A percentile compares a stretch with the other conserved stretches of the same genome.
phyloP scores from a whole-genome alignment of 2,888 invertebrate genomes.

The Drepana falcataria region DNA sequence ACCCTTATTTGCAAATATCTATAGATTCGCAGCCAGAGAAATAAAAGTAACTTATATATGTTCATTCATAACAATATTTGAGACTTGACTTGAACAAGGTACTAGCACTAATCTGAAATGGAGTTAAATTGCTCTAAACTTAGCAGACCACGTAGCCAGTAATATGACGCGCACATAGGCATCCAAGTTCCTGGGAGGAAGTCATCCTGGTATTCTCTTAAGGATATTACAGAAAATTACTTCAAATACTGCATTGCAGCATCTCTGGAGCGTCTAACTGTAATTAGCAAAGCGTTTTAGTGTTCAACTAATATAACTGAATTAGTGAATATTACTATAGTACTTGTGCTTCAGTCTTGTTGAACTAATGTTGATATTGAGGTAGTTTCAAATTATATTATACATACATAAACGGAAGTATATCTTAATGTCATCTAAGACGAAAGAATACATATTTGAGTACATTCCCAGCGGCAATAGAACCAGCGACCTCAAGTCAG shows the following conservation, averaged over 20 bases:
- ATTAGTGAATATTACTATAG: constrained; percentile 11
- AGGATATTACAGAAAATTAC: constrained; percentile 58
- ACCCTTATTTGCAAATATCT: no score
- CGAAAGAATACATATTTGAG: no score
- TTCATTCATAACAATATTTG: no score
- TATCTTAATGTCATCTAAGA: no score
- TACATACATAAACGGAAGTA: no score
- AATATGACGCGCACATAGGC: constrained; percentile 4
- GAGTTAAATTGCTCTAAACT: not conserved
- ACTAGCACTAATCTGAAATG: not conserved
- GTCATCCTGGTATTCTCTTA: constrained; percentile 39
- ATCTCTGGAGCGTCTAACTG: constrained; percentile 39
- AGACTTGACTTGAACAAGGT: not conserved
- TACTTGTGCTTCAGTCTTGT: not conserved
- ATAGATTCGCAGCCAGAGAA: no score
- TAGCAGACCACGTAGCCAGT: not conserved
- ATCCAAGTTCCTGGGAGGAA: constrained; percentile 3
- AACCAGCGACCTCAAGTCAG: no score
- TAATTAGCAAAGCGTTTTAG: constrained; percentile 61
- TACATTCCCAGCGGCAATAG: no score
- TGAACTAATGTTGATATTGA: not conserved
- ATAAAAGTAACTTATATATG: no score
- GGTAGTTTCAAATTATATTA: no score
- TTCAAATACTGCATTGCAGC: constrained; percentile 62
- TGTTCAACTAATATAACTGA: constrained; percentile 20